phyloP scores from a whole-genome alignment of 2,113 vertebrate species.

The Marmota flaviventris region DNA sequence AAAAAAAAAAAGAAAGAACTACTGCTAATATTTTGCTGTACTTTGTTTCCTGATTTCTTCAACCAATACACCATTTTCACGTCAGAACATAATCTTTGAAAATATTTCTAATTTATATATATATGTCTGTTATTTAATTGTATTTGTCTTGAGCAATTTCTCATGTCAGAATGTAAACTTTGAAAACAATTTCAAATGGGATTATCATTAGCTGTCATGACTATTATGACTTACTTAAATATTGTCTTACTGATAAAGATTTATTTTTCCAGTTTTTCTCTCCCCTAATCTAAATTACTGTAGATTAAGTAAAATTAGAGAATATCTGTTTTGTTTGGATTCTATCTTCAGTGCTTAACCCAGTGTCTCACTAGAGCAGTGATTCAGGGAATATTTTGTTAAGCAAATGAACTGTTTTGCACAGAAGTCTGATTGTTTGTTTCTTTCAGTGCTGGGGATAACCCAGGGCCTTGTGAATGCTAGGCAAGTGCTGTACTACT shows the following conservation, averaged over 20 bases:
- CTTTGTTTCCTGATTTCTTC: slow-evolving; percentile 17
- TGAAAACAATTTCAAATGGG: slow-evolving; percentile 10
- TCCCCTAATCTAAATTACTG: background rate
- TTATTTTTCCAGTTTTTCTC: slow-evolving; percentile 16
- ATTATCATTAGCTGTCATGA: background rate
- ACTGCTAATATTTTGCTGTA: background rate
- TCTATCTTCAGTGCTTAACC: background rate
- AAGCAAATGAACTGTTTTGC: slow-evolving; percentile 1
- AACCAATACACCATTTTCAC: slow-evolving; percentile 5
- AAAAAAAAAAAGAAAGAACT: background rate
- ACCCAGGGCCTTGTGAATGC: too few relatives aligned
- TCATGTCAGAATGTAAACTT: background rate
- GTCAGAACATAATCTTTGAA: slow-evolving; percentile 2
- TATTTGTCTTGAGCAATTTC: background rate
- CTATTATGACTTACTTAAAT: slow-evolving; percentile 40
- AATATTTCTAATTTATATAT: background rate
- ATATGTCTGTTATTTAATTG: background rate
- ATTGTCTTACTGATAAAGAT: slow-evolving; percentile 41
- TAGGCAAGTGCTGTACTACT: too few relatives aligned
- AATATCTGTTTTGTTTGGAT: background rate
- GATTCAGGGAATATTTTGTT: slow-evolving; percentile 29
- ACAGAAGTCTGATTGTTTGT: background rate
- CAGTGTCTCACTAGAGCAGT: background rate
- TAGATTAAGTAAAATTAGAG: background rate
- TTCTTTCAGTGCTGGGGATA: too few relatives aligned